These are phyloP conservation scores for Drosophila carrolli DNA, from an alignment of 1,140 invertebrate genomes.

Conservation along the genomic window DNA sequence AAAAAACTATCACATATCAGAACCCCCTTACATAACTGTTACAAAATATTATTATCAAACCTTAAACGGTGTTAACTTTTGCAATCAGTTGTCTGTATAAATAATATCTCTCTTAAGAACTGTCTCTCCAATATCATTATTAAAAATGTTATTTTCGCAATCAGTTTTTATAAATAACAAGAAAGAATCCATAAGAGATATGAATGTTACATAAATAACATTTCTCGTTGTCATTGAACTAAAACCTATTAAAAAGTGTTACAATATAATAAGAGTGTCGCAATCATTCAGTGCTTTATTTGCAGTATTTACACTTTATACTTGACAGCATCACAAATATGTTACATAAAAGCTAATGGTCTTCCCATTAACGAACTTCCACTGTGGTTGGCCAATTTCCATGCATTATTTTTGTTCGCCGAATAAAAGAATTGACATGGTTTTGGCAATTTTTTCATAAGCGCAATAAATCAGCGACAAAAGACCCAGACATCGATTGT, in stretches of 20 bases:
- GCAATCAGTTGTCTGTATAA: too few relatives aligned
- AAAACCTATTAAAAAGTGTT: neutral
- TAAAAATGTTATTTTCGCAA: too few relatives aligned
- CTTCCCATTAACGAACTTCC: neutral
- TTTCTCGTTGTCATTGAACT: neutral
- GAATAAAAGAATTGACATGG: slow-evolving; percentile 1
- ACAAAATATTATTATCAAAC: too few relatives aligned
- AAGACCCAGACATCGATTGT: slow-evolving; percentile 41
- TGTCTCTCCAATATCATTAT: too few relatives aligned
- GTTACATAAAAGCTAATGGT: slow-evolving; percentile 3
- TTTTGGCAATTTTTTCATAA: slow-evolving; percentile 25
- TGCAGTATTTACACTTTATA: neutral
- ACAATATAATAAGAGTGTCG: neutral
- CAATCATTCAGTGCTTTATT: neutral
- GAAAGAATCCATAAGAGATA: neutral
- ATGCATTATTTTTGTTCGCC: slow-evolving; percentile 2
- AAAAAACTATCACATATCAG: too few relatives aligned
- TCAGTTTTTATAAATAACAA: too few relatives aligned
- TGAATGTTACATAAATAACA: neutral
- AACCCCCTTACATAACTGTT: too few relatives aligned
- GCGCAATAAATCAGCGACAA: slow-evolving; percentile 37
- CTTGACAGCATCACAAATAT: neutral
- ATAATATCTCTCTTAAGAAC: too few relatives aligned
- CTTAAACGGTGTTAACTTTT: too few relatives aligned
- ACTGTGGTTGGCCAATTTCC: slow-evolving; percentile 10